phyloP scores from a whole-genome alignment of 2,113 vertebrate species.

The Hypocryptadius cinnamomeus region DNA sequence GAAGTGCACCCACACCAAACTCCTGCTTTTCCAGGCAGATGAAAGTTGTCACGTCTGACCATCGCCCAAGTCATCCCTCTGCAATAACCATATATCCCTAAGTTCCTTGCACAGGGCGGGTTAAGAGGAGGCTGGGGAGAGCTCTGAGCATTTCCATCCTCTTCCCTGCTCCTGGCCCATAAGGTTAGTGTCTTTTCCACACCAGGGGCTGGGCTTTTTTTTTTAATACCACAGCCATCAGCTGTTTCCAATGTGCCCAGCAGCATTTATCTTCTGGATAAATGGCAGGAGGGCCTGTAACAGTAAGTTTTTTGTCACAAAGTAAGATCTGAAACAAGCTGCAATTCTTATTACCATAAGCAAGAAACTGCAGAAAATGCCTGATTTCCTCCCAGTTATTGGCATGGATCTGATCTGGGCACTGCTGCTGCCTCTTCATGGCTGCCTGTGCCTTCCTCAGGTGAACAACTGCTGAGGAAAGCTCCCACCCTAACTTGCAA shows the following conservation, averaged over 20 bases:
- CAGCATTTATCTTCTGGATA: neutral
- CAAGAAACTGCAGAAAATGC: neutral
- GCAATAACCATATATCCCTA: neutral
- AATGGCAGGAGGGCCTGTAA: neutral
- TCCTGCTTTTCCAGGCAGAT: neutral
- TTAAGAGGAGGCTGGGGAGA: neutral
- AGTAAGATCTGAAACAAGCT: neutral
- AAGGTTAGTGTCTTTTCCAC: neutral
- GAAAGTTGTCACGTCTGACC: neutral
- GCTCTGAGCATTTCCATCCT: neutral
- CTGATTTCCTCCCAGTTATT: neutral
- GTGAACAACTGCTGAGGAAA: neutral
- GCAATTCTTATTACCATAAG: neutral
- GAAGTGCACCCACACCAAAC: neutral
- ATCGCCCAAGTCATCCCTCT: neutral
- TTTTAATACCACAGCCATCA: neutral
- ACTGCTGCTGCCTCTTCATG: neutral
- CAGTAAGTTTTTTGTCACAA: neutral
- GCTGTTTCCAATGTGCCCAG: neutral
- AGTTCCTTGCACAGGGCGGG: fast-evolving
- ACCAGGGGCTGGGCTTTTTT: neutral
- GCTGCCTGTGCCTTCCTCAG: neutral
- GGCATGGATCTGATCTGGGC: neutral
- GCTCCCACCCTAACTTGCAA: neutral
- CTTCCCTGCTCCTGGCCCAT: fast-evolving